These are phyloP conservation scores for Ophonus ardosiacus DNA, from an alignment of 2,888 invertebrate species.

Conservation along the genomic window DNA sequence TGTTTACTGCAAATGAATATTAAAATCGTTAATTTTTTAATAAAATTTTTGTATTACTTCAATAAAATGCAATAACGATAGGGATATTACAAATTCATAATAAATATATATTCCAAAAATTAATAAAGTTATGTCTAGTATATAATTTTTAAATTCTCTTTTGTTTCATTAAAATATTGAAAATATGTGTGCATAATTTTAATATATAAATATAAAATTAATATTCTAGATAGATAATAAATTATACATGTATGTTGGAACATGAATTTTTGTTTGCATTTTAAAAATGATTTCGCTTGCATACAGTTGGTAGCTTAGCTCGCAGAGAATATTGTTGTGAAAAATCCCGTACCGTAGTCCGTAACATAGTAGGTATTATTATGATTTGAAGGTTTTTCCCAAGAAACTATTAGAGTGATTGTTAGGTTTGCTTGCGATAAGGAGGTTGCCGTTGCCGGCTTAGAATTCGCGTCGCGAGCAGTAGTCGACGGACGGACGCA, in stretches of 20 bases:
- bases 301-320: not conserved
- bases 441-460: slow-evolving; percentile 42
- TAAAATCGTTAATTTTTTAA: not conserved
- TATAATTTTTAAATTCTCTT: slow-evolving; percentile 19
- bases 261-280: not conserved
- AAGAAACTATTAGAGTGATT: slow-evolving; percentile 57
- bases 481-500: not conserved
- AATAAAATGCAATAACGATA: slow-evolving; percentile 20
- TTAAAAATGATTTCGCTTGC: not conserved
- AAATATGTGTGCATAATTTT: slow-evolving; percentile 12
- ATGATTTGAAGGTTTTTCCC: slow-evolving; percentile 64
- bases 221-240: slow-evolving; percentile 10
- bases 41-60: not conserved
- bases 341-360: slow-evolving; percentile 43
- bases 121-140: slow-evolving; percentile 14
- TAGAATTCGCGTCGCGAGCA: slow-evolving; percentile 35
- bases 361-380: slow-evolving; percentile 22
- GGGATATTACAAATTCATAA: not conserved
- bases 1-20: not conserved
- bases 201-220: slow-evolving; percentile 34
- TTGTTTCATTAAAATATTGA: slow-evolving; percentile 20
- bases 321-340: not conserved
- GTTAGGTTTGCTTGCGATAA: slow-evolving; percentile 18
- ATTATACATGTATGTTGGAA: not conserved
- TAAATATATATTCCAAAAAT: slow-evolving; percentile 5